These are phyloP conservation scores for Sesamia nonagrioides DNA, from an alignment of 1,140 invertebrate species.

Conservation along the genomic window DNA sequence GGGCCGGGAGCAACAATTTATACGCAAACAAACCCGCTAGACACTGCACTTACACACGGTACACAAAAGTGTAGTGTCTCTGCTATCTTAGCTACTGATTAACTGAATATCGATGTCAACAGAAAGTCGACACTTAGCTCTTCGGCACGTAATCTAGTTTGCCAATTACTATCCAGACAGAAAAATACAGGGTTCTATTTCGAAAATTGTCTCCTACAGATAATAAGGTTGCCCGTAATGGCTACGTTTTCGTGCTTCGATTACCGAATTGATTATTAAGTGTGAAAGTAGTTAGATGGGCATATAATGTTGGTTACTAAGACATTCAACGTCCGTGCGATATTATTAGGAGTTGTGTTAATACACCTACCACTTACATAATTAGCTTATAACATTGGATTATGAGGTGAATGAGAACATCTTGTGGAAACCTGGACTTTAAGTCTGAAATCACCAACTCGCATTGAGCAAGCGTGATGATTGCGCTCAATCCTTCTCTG, in stretches of 20 bases:
- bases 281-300: not conserved
- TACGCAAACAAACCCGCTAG: too few relatives aligned
- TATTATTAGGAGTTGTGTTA: not conserved
- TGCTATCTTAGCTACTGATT: not conserved
- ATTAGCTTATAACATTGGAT: too few relatives aligned
- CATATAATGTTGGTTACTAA: not conserved
- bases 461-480: too few relatives aligned
- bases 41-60: too few relatives aligned
- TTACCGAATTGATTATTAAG: constrained; percentile 4
- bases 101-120: not conserved
- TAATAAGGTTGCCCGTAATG: not conserved
- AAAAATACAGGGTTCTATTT: constrained; percentile 2
- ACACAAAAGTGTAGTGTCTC: too few relatives aligned
- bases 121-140: not conserved
- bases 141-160: not conserved
- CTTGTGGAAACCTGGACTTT: too few relatives aligned
- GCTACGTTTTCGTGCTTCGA: not conserved
- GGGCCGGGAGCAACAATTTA: too few relatives aligned
- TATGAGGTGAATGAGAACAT: too few relatives aligned
- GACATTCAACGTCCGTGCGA: not conserved
- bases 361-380: not conserved
- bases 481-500: too few relatives aligned
- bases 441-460: too few relatives aligned
- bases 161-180: constrained; percentile 13
- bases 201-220: constrained; percentile 4